Conservation (phyloP, 2,113 vertebrate genomes). For the Pelusios castaneus region DNA sequence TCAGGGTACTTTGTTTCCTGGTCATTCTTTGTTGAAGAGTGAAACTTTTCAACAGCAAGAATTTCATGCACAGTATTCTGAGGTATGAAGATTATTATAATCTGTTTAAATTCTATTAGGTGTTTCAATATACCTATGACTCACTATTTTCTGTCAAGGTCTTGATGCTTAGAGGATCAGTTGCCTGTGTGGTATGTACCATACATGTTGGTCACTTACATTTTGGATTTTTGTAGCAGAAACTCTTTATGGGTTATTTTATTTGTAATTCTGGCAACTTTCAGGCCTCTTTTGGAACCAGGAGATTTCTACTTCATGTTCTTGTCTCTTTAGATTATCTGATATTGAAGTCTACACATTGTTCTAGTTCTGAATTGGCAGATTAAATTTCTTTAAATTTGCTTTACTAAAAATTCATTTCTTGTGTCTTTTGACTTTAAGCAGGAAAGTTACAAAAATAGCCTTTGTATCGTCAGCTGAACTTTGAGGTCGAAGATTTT, state of each 20-base stretch:
- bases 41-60: neutral
- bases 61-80: neutral
- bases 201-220: neutral
- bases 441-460: neutral
- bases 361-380: conserved; percentile 59
- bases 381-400: conserved; percentile 11
- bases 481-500: neutral
- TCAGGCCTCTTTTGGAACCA: conserved; percentile 59
- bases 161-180: neutral
- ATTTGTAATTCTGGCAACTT: conserved; percentile 67
- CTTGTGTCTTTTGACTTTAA: neutral
- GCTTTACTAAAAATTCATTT: neutral
- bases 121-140: neutral
- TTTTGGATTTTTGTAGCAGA: neutral
- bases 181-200: neutral
- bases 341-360: conserved; percentile 44
- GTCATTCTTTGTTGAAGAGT: neutral
- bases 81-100: neutral
- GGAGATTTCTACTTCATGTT: conserved; percentile 49
- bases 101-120: neutral
- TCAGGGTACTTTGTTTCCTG: neutral
- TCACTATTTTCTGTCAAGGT: neutral
- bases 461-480: neutral
- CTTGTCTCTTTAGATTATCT: conserved; percentile 41
- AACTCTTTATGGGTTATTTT: conserved; percentile 63